These are phyloP conservation scores for Callaeas wilsoni DNA, from an alignment of 2,113 vertebrate species.

Conservation along the genomic window DNA sequence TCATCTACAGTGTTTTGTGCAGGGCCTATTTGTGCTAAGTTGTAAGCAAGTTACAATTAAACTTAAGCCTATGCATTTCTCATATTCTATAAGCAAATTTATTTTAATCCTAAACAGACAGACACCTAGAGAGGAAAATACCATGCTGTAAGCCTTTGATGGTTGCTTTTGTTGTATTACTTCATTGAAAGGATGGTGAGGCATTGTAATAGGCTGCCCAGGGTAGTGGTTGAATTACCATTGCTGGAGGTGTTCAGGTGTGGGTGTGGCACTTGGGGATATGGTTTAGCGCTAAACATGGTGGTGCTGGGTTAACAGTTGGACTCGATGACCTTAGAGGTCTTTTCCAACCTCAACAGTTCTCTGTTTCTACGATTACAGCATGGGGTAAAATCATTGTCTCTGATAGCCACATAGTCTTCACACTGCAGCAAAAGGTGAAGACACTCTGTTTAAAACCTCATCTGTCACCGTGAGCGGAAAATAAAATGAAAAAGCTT, in stretches of 20 bases:
- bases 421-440: background rate
- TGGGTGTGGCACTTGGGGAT: background rate
- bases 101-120: background rate
- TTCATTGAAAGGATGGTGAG: background rate
- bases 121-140: background rate
- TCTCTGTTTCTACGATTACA: background rate
- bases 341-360: background rate
- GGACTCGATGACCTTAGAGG: background rate
- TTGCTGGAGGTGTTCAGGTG: background rate
- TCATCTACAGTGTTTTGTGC: background rate
- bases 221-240: background rate
- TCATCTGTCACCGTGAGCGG: background rate
- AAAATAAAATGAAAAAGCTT: background rate
- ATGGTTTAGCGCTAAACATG: background rate
- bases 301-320: background rate
- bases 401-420: background rate
- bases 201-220: background rate
- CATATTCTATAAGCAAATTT: background rate
- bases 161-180: background rate
- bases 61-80: background rate
- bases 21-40: rapidly evolving
- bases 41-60: background rate
- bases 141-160: background rate
- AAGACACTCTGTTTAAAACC: background rate
- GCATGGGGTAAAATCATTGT: background rate